Evolutionary conservation across 2,888 invertebrate species (phyloP).

Genomic region (Drosophila robusta): DNA sequence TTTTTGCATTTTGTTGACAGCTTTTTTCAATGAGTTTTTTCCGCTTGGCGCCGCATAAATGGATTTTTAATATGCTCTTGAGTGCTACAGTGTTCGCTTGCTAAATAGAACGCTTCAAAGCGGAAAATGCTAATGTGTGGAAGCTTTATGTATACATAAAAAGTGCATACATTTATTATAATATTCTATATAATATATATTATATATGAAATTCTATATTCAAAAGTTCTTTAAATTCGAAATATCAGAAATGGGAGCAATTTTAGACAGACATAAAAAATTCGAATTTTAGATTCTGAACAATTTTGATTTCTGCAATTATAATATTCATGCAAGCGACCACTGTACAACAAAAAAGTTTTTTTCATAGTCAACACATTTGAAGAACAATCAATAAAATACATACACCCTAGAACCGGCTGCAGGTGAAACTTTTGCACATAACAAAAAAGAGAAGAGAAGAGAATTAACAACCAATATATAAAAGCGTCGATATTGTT

Average conservation of each 20-base stretch:
- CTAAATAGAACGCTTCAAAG: not conserved
- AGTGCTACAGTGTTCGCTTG: not conserved
- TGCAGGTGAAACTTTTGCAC: slow-evolving; percentile 44
- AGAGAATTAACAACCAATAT: slow-evolving; percentile 50
- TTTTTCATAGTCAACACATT: slow-evolving; percentile 11
- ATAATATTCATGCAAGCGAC: not conserved
- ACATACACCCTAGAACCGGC: slow-evolving; percentile 7
- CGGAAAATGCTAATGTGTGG: no score
- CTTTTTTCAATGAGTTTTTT: slow-evolving; percentile 9
- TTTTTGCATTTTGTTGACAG: slow-evolving; percentile 6
- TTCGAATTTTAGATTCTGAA: not conserved
- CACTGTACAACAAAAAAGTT: not conserved
- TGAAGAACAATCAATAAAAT: slow-evolving; percentile 47
- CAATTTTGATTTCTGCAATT: not conserved
- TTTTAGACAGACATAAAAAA: no score
- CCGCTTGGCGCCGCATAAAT: slow-evolving; percentile 1
- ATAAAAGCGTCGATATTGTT: slow-evolving; percentile 51
- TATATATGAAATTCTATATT: no score
- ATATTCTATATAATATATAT: no score
- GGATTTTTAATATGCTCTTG: slow-evolving; percentile 35
- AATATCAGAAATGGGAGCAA: no score
- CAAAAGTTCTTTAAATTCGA: no score
- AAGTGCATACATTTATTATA: no score
- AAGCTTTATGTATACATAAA: no score
- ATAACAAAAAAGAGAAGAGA: slow-evolving; percentile 8